Conservation (phyloP, 2,113 vertebrate genomes). For the Enhydra lutris region DNA sequence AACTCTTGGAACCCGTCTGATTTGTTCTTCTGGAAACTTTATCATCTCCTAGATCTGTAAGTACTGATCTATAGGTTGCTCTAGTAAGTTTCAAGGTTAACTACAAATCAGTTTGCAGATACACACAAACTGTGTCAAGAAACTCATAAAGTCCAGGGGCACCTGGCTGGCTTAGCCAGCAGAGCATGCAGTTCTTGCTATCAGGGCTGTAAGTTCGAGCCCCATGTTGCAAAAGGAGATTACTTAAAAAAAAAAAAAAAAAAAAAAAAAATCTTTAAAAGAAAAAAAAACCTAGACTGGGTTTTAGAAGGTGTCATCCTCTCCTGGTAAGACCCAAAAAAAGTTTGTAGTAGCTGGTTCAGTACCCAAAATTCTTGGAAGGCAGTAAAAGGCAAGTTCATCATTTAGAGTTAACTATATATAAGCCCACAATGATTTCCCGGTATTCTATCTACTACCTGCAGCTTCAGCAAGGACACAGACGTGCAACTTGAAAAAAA, state of each 20-base stretch:
- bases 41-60: background rate
- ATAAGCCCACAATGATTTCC: background rate
- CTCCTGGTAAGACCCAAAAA: background rate
- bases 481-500: background rate
- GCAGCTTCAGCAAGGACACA: background rate
- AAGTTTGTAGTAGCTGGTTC: background rate
- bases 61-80: background rate
- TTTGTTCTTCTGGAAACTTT: background rate
- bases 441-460: background rate
- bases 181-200: background rate
- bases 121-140: background rate
- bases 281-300: too few relatives aligned
- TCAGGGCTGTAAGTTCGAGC: background rate
- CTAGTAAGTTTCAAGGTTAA: conserved; percentile 21
- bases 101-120: background rate
- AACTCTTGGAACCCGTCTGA: background rate
- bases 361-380: background rate
- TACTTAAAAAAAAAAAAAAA: background rate
- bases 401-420: background rate
- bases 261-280: background rate
- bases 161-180: background rate
- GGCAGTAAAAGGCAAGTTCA: background rate
- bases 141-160: background rate
- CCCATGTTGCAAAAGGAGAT: background rate
- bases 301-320: background rate